Conservation (phyloP, 2,113 vertebrate genomes). For the Thomomys bottae region DNA sequence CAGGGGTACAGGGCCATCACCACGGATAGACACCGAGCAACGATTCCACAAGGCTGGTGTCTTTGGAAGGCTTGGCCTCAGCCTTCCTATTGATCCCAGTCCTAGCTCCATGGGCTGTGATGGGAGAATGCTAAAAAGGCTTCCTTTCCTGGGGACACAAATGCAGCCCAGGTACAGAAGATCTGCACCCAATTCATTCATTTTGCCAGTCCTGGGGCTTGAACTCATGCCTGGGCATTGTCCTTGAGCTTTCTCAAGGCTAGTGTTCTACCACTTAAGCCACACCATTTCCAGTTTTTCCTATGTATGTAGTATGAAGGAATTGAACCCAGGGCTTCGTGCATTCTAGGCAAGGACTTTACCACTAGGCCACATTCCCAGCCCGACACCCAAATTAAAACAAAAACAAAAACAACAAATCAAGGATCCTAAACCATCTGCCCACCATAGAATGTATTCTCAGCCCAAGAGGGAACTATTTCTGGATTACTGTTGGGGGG, state of each 20-base stretch:
- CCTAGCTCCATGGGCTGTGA: neutral
- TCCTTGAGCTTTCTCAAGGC: no score
- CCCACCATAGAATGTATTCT: constrained; percentile 10
- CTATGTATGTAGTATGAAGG: no score
- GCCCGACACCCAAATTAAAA: no score
- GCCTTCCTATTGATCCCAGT: no score
- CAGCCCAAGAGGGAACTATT: constrained; percentile 54
- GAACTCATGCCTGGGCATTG: no score
- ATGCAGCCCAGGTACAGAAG: neutral
- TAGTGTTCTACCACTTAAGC: no score
- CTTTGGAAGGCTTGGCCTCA: neutral
- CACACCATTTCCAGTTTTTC: no score
- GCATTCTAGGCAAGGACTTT: no score
- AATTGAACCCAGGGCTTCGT: no score
- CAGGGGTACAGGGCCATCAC: neutral
- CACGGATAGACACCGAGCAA: neutral
- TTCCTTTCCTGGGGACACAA: neutral
- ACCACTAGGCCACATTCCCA: no score
- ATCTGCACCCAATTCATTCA: constrained; percentile 35
- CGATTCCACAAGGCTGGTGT: neutral
- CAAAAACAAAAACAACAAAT: no score
- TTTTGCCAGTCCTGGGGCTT: no score
- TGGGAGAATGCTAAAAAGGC: neutral
- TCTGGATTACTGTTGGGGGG: constrained; percentile 59
- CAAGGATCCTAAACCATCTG: neutral